Evolutionary conservation across 2,797 vertebrate genomes (phyloP).

Genomic region (Calcarius lapponicus): DNA sequence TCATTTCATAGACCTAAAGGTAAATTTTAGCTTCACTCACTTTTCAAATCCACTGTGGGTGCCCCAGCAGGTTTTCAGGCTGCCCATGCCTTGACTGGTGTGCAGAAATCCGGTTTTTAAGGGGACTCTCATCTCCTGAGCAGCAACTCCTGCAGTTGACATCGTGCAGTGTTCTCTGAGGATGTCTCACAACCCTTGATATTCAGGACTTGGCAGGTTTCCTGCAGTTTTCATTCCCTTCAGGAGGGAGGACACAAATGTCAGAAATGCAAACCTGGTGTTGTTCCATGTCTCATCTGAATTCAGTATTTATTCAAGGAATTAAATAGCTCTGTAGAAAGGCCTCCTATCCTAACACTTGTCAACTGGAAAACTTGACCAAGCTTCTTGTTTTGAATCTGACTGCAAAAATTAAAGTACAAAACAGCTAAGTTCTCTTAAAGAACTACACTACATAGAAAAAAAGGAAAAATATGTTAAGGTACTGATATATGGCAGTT

Average conservation of each 20-base stretch:
- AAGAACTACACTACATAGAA: not conserved
- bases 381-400: not conserved
- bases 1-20: not conserved
- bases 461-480: not conserved
- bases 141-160: conserved; percentile 92
- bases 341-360: not conserved
- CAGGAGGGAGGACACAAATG: not conserved
- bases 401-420: not conserved
- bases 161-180: conserved; percentile 79
- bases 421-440: not conserved
- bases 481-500: not conserved
- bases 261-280: not conserved
- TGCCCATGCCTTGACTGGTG: conserved; percentile 86
- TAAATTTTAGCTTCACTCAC: conserved; percentile 77
- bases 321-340: not conserved
- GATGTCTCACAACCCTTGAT: conserved; percentile 80
- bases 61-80: conserved; percentile 86
- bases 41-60: conserved; percentile 80
- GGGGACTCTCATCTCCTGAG: conserved; percentile 90
- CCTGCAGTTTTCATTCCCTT: conserved; percentile 79
- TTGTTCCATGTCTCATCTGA: not conserved
- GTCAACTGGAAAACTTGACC: not conserved
- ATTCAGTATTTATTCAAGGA: not conserved
- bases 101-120: conserved; percentile 87
- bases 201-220: conserved; percentile 72